These are phyloP conservation scores for Chydorus sphaericus DNA, from an alignment of 2,888 invertebrate genomes.

Conservation along the genomic window DNA sequence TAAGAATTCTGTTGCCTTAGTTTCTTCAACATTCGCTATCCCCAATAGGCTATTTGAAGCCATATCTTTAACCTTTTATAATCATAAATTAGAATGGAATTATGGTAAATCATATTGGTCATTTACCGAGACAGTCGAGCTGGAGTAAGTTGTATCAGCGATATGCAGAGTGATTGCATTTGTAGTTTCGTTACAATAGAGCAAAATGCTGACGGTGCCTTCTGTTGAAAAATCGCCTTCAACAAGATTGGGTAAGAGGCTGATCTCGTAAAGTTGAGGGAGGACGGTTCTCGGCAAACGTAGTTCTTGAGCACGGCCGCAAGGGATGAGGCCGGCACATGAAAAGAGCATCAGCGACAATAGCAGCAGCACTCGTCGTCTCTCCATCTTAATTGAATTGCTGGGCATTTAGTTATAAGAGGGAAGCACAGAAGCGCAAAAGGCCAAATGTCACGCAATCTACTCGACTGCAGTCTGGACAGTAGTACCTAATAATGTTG, in stretches of 20 bases:
- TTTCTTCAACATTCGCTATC: background rate
- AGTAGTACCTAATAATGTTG: no score
- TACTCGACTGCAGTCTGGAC: no score
- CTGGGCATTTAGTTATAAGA: background rate
- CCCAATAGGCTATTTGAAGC: background rate
- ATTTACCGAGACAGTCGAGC: background rate
- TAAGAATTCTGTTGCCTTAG: background rate
- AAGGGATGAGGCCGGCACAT: background rate
- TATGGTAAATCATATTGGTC: background rate
- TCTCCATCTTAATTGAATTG: no score
- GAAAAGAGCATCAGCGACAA: background rate
- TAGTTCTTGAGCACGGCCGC: constrained; percentile 14
- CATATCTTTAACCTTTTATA: background rate
- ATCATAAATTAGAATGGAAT: background rate
- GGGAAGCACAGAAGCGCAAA: no score
- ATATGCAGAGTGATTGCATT: constrained; percentile 8
- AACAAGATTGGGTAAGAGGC: background rate
- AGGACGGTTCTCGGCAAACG: constrained; percentile 9
- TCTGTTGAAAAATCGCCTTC: constrained; percentile 7
- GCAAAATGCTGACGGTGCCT: background rate
- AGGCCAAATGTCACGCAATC: no score
- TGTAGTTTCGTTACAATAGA: background rate
- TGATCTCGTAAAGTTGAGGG: constrained; percentile 4
- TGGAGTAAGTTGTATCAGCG: background rate
- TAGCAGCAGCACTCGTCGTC: no score